Evolutionary conservation across 2,113 vertebrate species (phyloP).

Genomic region (Halichoeres trimaculatus): DNA sequence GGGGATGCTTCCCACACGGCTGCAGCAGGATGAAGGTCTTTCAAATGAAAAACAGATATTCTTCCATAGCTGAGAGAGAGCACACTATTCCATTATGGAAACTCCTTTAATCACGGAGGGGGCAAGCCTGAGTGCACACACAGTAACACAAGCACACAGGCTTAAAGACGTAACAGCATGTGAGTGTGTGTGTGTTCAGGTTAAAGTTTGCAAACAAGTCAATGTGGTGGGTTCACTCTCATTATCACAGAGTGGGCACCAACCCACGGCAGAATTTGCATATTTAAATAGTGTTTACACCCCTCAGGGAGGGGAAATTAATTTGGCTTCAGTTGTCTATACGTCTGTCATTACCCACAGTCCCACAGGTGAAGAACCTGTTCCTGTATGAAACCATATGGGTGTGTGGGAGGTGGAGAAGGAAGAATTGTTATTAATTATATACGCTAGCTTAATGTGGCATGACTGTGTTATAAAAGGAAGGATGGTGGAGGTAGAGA

Average conservation of each 20-base stretch:
- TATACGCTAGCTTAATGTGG: conserved; percentile 35
- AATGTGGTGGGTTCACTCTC: conserved; percentile 9
- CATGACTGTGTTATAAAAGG: conserved; percentile 18
- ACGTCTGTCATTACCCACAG: conserved; percentile 42
- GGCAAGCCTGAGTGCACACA: conserved; percentile 11
- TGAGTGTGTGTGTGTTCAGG: neutral
- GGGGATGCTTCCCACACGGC: conserved; percentile 64
- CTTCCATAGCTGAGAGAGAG: conserved; percentile 58
- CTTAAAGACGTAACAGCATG: neutral
- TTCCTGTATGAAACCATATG: conserved; percentile 35
- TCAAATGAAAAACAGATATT: conserved; percentile 74
- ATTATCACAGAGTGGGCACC: conserved; percentile 21
- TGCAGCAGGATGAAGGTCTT: conserved; percentile 49
- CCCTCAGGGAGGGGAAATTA: conserved; percentile 11
- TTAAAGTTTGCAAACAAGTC: conserved; percentile 38
- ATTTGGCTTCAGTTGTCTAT: conserved; percentile 6
- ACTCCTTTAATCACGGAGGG: conserved; percentile 48
- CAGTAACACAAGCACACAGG: conserved; percentile 25
- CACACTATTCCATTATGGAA: conserved; percentile 63
- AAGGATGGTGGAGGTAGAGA: neutral
- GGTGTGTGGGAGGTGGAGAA: conserved; percentile 55
- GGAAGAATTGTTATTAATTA: conserved; percentile 67
- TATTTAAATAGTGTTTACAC: conserved; percentile 19
- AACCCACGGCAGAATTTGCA: conserved; percentile 37
- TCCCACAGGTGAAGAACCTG: conserved; percentile 55